A percentile compares a stretch with the other conserved stretches of the same genome.
Conservation (phyloP, 2,113 vertebrate species). For the Anhinga rufa region DNA sequence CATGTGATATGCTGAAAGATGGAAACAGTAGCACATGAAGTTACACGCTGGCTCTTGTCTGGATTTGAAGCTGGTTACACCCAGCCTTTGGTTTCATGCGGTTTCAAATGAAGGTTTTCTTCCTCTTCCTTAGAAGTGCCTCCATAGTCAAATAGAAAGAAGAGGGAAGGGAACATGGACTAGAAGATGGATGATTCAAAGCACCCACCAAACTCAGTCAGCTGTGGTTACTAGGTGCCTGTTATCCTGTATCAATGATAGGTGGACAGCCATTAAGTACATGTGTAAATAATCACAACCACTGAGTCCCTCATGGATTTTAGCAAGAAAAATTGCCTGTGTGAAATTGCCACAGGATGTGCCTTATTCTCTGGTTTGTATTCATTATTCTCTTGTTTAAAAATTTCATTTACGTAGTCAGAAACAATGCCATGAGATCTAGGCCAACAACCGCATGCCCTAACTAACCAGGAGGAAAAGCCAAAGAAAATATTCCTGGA, state of each 20-base stretch:
- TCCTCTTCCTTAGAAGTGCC: not conserved
- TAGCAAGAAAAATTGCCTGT: conserved; percentile 23
- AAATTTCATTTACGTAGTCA: conserved; percentile 33
- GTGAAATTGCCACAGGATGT: conserved; percentile 44
- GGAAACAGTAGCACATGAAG: not conserved
- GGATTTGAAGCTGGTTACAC: conserved; percentile 12
- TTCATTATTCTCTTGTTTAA: conserved; percentile 39
- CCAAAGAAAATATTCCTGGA: conserved; percentile 47
- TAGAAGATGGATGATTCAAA: not conserved
- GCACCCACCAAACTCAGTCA: not conserved
- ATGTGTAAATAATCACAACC: conserved; percentile 25
- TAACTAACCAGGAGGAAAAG: conserved; percentile 35
- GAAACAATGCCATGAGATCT: conserved; percentile 47
- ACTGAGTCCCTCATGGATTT: not conserved
- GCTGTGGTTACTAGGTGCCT: not conserved
- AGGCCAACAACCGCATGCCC: conserved; percentile 18
- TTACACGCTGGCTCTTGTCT: not conserved
- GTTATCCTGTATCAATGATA: not conserved
- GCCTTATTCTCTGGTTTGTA: conserved; percentile 40
- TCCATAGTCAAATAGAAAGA: not conserved
- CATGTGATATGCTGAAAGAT: accelerated
- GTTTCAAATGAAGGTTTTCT: not conserved
- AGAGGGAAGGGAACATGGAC: not conserved
- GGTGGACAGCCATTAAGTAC: not conserved
- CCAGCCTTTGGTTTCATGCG: not conserved